These are phyloP conservation scores for Rhysida immarginata DNA, from an alignment of 1,140 invertebrate genomes.

Conservation along the genomic window DNA sequence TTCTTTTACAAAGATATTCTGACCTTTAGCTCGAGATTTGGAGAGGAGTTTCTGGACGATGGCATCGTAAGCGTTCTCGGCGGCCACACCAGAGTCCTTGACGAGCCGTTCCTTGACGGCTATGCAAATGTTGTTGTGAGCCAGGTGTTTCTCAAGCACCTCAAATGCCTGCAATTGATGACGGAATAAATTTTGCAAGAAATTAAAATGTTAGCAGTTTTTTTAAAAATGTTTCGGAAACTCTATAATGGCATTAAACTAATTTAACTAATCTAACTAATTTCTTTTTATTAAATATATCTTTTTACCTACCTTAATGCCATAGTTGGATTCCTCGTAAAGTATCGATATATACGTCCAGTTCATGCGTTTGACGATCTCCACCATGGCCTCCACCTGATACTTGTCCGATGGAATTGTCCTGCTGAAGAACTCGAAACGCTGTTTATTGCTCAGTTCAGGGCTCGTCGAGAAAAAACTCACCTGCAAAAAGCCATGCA, in stretches of 20 bases:
- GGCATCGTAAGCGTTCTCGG: conserved; percentile 66
- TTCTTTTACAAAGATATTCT: no score
- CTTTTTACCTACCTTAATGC: conserved; percentile 59
- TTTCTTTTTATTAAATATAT: not conserved
- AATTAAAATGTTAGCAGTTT: not conserved
- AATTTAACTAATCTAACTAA: not conserved
- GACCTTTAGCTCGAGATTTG: conserved; percentile 74
- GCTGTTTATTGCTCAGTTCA: conserved; percentile 82
- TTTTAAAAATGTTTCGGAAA: no score
- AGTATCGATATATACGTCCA: conserved; percentile 93
- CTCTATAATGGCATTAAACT: not conserved
- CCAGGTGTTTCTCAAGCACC: conserved; percentile 69
- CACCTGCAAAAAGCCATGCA: conserved; percentile 45
- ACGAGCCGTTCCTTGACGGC: conserved; percentile 84
- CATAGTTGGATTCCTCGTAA: conserved; percentile 93
- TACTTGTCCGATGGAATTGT: conserved; percentile 91
- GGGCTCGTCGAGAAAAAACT: conserved; percentile 92
- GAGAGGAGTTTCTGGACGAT: conserved; percentile 67
- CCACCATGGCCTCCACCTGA: conserved; percentile 89
- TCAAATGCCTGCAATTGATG: conserved; percentile 61
- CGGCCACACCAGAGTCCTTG: conserved; percentile 86
- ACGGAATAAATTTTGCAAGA: not conserved
- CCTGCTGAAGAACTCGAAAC: conserved; percentile 86
- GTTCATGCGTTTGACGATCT: conserved; percentile 66
- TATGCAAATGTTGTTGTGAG: conserved; percentile 71